Percentiles rank a stretch among this genome's conserved stretches.
Evolutionary conservation across 1,140 invertebrate genomes (phyloP).

Genomic region (Pectinophora gossypiella): DNA sequence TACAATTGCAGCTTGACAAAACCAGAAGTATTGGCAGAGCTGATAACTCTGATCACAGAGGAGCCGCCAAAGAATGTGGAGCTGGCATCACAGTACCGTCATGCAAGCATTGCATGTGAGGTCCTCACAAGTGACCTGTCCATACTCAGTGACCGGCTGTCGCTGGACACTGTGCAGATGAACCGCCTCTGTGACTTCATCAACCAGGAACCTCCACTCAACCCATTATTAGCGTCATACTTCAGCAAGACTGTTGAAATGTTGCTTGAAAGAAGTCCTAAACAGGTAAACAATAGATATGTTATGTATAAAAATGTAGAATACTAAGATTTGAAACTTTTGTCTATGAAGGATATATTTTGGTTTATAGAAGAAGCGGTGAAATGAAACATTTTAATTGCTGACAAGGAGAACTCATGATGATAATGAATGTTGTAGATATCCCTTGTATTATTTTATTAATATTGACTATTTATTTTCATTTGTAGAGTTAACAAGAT

Average conservation of each 20-base stretch:
- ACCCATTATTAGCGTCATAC: constrained; percentile 96
- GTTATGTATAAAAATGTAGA: too few species aligned
- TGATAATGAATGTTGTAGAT: too few species aligned
- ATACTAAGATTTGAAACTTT: not conserved
- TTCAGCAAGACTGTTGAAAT: constrained; percentile 95
- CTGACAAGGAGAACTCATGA: too few species aligned
- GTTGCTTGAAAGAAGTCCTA: constrained; percentile 85
- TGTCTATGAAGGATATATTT: not conserved
- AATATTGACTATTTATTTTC: too few species aligned
- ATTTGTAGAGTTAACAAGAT: too few species aligned
- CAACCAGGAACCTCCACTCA: constrained; percentile 89
- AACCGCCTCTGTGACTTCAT: constrained; percentile 93
- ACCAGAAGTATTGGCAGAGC: constrained; percentile 88
- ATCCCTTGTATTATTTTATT: too few species aligned
- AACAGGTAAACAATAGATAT: too few species aligned
- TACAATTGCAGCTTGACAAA: constrained; percentile 88
- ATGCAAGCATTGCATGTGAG: constrained; percentile 95
- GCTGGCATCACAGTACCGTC: constrained; percentile 89
- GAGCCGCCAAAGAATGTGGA: constrained; percentile 88
- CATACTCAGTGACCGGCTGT: constrained; percentile 89
- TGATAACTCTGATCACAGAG: constrained; percentile 89
- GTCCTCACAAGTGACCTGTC: constrained; percentile 90
- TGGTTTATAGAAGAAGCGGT: too few species aligned
- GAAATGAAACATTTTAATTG: too few species aligned
- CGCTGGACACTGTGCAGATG: constrained; percentile 85